These are phyloP conservation scores for Lepidocolaptes lacrymiger DNA, from an alignment of 2,797 vertebrate genomes.

Conservation along the genomic window DNA sequence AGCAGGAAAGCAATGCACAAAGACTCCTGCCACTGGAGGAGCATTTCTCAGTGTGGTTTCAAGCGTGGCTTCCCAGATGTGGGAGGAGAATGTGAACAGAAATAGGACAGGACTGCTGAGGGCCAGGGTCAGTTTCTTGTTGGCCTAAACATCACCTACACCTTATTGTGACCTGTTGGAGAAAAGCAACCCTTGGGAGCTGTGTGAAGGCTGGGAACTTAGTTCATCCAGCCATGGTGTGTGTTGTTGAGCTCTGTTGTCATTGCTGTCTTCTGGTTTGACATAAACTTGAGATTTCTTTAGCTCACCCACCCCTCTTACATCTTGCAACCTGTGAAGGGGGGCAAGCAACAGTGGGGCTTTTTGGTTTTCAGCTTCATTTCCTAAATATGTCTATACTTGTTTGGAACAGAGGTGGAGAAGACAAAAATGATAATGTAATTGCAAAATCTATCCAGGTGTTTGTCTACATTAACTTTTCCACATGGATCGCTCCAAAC, in stretches of 20 bases:
- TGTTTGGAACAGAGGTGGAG: background rate
- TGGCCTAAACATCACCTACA: background rate
- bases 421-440: background rate
- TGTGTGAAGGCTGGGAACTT: background rate
- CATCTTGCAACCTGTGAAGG: background rate
- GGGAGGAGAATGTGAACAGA: background rate
- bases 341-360: background rate
- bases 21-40: background rate
- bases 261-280: background rate
- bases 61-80: background rate
- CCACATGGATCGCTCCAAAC: background rate
- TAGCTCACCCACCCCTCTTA: background rate
- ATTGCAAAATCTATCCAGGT: background rate
- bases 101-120: background rate
- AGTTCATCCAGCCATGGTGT: background rate
- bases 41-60: background rate
- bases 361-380: background rate
- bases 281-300: background rate
- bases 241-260: background rate
- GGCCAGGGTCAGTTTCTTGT: background rate
- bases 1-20: background rate
- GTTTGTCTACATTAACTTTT: background rate
- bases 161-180: background rate
- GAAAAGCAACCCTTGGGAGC: background rate
- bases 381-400: background rate